Percentiles rank a stretch among this genome's conserved stretches.
phyloP scores from a whole-genome alignment of 2,113 vertebrate genomes.

The Pionites leucogaster region DNA sequence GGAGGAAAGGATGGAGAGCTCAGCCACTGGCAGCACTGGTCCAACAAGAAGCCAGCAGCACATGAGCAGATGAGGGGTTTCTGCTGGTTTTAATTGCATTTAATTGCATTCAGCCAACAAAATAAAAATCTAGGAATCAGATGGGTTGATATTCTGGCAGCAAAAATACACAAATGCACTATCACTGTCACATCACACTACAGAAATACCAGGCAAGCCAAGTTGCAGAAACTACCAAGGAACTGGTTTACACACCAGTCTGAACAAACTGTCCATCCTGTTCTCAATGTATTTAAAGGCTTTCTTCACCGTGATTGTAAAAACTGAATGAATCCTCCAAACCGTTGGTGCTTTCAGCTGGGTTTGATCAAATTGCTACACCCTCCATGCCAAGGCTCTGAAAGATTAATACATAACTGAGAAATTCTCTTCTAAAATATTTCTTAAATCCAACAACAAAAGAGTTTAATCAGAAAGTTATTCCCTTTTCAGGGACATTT shows the following conservation, averaged over 20 bases:
- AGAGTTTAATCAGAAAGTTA: slow-evolving; percentile 54
- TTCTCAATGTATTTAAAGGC: not conserved
- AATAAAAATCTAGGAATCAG: not conserved
- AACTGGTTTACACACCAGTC: not conserved
- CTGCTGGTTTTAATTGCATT: not conserved
- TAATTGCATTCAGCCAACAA: not conserved
- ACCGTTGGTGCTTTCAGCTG: slow-evolving; percentile 2
- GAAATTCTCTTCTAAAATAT: slow-evolving; percentile 55
- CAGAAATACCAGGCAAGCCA: not conserved
- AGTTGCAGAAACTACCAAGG: not conserved
- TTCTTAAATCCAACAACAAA: slow-evolving; percentile 63
- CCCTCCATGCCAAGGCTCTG: not conserved
- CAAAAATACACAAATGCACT: not conserved
- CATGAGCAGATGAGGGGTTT: not conserved
- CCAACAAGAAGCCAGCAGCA: not conserved
- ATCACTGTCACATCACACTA: not conserved
- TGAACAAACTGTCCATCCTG: not conserved
- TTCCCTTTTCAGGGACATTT: slow-evolving; percentile 36
- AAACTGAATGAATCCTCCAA: not conserved
- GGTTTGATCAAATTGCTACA: slow-evolving; percentile 23
- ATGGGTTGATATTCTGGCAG: not conserved
- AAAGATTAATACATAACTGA: slow-evolving; percentile 44
- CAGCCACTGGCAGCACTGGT: not conserved
- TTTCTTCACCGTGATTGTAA: not conserved
- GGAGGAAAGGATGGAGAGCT: not conserved